phyloP scores from a whole-genome alignment of 2,797 vertebrate genomes.

The Thamnophis elegans region DNA sequence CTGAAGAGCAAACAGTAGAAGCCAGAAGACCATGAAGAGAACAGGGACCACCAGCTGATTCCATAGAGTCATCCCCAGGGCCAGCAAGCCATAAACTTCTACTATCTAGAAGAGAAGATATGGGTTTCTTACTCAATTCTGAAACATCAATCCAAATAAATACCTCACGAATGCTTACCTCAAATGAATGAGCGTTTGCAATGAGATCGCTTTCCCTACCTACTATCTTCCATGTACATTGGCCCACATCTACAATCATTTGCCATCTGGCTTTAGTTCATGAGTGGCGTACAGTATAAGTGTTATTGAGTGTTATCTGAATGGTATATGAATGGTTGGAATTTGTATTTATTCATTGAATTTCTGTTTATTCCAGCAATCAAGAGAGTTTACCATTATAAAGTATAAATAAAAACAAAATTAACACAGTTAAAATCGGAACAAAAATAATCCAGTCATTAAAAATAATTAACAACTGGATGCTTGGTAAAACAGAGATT shows the following conservation, averaged over 20 bases:
- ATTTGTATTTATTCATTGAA: neutral
- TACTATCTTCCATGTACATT: neutral
- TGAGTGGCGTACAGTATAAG: neutral
- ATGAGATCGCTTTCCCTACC: neutral
- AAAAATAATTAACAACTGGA: neutral
- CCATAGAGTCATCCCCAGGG: slow-evolving; percentile 97
- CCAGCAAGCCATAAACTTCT: slow-evolving; percentile 94
- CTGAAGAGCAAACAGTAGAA: slow-evolving; percentile 94
- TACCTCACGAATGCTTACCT: neutral
- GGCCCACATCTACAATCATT: neutral
- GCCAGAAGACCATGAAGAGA: slow-evolving; percentile 98
- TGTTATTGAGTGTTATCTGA: neutral
- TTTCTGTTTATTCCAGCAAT: neutral
- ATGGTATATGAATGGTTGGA: neutral
- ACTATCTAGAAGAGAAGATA: slow-evolving; percentile 81
- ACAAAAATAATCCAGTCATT: neutral
- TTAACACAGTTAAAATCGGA: neutral
- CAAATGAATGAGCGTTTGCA: neutral
- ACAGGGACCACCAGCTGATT: slow-evolving; percentile 98
- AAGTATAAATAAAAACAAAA: neutral
- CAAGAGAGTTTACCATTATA: neutral
- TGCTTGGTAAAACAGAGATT: neutral
- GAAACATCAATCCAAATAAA: slow-evolving; percentile 4
- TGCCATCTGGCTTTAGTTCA: neutral
- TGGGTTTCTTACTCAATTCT: neutral